Evolutionary conservation across 2,113 vertebrate genomes (phyloP).

Genomic region (Hipposideros armiger): DNA sequence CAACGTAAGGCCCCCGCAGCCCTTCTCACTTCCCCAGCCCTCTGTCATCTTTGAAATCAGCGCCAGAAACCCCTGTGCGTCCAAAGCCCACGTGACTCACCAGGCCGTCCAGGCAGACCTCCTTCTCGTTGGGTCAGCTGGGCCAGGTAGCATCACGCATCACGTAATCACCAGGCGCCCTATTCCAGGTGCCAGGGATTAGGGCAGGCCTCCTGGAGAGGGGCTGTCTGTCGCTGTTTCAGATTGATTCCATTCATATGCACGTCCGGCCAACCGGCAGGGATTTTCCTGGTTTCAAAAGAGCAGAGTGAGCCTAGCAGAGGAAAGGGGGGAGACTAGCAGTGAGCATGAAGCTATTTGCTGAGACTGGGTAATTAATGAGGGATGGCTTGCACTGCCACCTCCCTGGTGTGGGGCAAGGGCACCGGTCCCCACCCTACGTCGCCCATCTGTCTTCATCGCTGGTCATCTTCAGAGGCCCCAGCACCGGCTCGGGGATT

Average conservation of each 20-base stretch:
- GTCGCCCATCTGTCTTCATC: conserved; percentile 85
- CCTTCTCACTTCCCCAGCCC: too few species aligned
- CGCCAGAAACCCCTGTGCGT: not conserved
- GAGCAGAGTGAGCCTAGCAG: not conserved
- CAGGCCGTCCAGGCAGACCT: not conserved
- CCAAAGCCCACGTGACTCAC: not conserved
- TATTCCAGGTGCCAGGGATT: not conserved
- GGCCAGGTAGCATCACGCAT: accelerated
- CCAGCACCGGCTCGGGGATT: conserved; percentile 51
- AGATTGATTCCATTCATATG: too few species aligned
- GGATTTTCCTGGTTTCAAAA: accelerated
- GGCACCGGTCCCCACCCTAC: conserved; percentile 77
- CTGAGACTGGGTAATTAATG: conserved; percentile 67
- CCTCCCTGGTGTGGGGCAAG: not conserved
- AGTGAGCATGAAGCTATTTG: not conserved
- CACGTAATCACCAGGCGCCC: too few species aligned
- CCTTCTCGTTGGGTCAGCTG: not conserved
- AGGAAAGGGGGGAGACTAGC: not conserved
- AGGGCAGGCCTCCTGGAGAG: too few species aligned
- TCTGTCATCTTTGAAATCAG: not conserved
- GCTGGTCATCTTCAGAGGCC: conserved; percentile 84
- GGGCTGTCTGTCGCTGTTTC: too few species aligned
- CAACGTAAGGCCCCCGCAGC: accelerated
- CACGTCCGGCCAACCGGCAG: accelerated
- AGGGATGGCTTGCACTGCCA: not conserved